Conservation (phyloP, 2,113 vertebrate species). For the Promerops cafer region DNA sequence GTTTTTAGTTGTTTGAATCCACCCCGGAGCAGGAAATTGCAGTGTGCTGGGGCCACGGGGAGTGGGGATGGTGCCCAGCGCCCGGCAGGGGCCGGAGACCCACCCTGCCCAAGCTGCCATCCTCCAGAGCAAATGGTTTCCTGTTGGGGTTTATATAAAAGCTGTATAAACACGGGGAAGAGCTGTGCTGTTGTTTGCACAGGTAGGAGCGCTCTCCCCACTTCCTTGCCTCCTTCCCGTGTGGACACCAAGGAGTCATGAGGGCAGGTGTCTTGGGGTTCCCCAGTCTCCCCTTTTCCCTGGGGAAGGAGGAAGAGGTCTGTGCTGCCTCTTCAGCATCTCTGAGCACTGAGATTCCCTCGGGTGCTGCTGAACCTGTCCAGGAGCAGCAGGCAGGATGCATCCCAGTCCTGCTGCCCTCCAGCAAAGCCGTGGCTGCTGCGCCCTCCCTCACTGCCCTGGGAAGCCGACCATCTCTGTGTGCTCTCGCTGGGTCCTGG, state of each 20-base stretch:
- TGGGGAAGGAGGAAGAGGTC: neutral
- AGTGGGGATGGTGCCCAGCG: neutral
- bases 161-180: neutral
- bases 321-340: neutral
- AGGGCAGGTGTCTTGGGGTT: neutral
- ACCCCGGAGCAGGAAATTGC: slow-evolving; percentile 9
- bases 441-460: neutral
- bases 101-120: neutral
- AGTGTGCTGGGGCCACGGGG: neutral
- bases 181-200: neutral
- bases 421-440: neutral
- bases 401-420: neutral
- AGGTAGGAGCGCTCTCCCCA: neutral
- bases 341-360: neutral
- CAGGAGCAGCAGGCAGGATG: neutral
- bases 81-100: neutral
- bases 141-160: neutral
- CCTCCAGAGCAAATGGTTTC: neutral
- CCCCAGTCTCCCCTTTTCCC: neutral
- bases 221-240: neutral
- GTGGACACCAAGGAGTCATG: neutral
- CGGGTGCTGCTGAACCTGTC: neutral
- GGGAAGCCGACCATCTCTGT: neutral
- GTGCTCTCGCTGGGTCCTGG: neutral
- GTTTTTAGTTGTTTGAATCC: slow-evolving; percentile 33